Conservation (phyloP, 2,113 vertebrate species). For the Dendropsophus ebraccatus region DNA sequence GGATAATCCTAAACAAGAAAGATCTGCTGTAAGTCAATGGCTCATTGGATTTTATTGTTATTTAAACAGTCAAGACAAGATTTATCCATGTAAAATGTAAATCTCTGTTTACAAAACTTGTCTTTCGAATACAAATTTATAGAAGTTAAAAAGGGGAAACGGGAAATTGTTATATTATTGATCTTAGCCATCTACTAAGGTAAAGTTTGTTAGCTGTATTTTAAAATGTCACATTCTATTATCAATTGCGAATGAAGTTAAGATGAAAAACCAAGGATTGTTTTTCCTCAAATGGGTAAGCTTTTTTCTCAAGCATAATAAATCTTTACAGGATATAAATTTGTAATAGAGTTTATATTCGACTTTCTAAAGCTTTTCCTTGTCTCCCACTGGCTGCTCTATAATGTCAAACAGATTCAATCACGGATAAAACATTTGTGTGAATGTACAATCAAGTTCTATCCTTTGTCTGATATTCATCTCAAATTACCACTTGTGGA, state of each 20-base stretch:
- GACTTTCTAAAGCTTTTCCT: conserved; percentile 47
- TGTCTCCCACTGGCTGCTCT: conserved; percentile 47
- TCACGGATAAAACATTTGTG: conserved; percentile 57
- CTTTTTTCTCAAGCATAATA: conserved; percentile 50
- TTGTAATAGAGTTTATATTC: conserved; percentile 58
- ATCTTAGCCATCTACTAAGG: neutral
- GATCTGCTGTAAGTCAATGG: conserved; percentile 12
- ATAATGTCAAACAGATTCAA: conserved; percentile 59
- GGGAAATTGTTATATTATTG: conserved; percentile 21
- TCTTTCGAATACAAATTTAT: conserved; percentile 33
- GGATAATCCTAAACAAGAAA: neutral
- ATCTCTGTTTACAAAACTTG: conserved; percentile 10
- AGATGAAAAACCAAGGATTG: conserved; percentile 36
- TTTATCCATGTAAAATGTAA: conserved; percentile 25
- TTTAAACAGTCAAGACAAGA: conserved; percentile 19
- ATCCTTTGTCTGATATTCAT: conserved; percentile 58
- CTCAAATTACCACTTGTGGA: conserved; percentile 59
- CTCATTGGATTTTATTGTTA: conserved; percentile 38
- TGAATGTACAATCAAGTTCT: conserved; percentile 59
- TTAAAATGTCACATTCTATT: conserved; percentile 22
- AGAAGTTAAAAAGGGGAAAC: conserved; percentile 2
- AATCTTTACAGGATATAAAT: conserved; percentile 56
- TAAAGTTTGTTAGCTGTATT: conserved; percentile 28
- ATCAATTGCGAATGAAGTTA: conserved; percentile 38
- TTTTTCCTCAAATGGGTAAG: conserved; percentile 53